Evolutionary conservation across 1,140 invertebrate genomes (phyloP), one percentile per base, ranked within the genome.

Genomic region (Papilio aristodemus): DNA sequence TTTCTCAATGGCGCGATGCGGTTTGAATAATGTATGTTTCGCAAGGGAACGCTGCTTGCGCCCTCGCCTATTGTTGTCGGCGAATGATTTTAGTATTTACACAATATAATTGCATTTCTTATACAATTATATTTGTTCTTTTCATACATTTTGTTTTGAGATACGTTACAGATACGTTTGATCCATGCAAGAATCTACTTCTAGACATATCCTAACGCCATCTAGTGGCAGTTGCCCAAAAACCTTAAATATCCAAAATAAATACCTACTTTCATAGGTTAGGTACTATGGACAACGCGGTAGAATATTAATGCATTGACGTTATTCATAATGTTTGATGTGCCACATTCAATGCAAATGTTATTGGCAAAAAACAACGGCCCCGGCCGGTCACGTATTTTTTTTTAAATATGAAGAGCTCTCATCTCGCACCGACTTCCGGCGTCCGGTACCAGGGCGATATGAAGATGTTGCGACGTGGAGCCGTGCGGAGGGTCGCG

Each of bases 1-100:
- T 90, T 90, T 90, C 86, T 90, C 89, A 89, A 91, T 91, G 87
- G 85, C 74, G 82, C 85, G 86, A 78, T 83, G 82, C 78, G 67
- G 66, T 77, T 88, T 90, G 89, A 87, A 91, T 91, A 85, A 91
- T 91, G 87, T 74, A 90, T 87, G 76, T 75, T 72, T 69, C 17
- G 76, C 64, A 67, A 68, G 70, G 76, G 46, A 32, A 67, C 70
- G 32, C 73, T 75, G 72, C 75, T 73, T 68, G 74, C 74, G 70
- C 76, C 66, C 75, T 71, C 76, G 83, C 80, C 81, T 77, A 83
- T 80, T 77, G 75, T 82, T 75, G 79, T 78, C 39, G 36, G 10
- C 9, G 36, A 36, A 6, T 6, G 36, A 19, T 38, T 64, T 38
- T 14, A 39, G n/a, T 41, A 39, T 43, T 50, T 50, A 22, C 17